Evolutionary conservation across 1,140 invertebrate genomes (phyloP).

Genomic region (Goniozus legneri): DNA sequence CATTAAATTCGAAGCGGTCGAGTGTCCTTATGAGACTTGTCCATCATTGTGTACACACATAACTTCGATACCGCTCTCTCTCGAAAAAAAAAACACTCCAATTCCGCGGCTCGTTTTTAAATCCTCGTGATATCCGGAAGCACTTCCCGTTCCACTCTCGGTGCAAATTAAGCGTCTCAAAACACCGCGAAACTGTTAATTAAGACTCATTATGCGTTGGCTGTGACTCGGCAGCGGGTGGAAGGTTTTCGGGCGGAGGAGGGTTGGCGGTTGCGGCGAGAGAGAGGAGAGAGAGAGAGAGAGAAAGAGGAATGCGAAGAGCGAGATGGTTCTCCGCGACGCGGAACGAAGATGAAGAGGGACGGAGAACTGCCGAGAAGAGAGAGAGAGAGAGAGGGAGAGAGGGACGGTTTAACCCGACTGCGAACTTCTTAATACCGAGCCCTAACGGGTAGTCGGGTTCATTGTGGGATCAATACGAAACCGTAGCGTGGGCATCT

Average conservation of each 20-base stretch:
- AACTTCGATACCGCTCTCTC: too few species aligned
- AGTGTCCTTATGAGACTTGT: constrained; percentile 37
- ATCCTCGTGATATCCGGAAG: neutral
- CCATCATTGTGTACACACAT: too few species aligned
- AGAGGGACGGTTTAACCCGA: constrained; percentile 36
- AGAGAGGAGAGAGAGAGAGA: constrained; percentile 14
- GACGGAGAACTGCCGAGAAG: neutral
- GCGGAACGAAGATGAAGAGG: neutral
- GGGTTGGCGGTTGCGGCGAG: constrained; percentile 14
- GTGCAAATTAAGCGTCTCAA: constrained; percentile 49
- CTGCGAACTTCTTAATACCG: constrained; percentile 51
- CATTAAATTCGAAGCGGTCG: constrained; percentile 42
- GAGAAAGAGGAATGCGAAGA: neutral
- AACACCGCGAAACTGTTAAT: constrained; percentile 55
- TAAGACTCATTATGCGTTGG: constrained; percentile 52
- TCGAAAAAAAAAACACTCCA: too few species aligned
- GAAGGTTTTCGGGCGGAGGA: constrained; percentile 25
- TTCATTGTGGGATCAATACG: constrained; percentile 56
- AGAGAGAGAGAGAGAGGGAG: neutral
- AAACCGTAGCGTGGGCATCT: constrained; percentile 18
- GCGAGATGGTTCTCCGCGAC: neutral
- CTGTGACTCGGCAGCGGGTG: constrained; percentile 12
- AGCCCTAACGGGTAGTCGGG: constrained; percentile 28
- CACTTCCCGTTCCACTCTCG: neutral
- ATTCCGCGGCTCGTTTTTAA: neutral